Percentiles rank a stretch among this genome's conserved stretches.
Conservation (phyloP, 2,797 vertebrate genomes). For the Poeciliopsis turneri region DNA sequence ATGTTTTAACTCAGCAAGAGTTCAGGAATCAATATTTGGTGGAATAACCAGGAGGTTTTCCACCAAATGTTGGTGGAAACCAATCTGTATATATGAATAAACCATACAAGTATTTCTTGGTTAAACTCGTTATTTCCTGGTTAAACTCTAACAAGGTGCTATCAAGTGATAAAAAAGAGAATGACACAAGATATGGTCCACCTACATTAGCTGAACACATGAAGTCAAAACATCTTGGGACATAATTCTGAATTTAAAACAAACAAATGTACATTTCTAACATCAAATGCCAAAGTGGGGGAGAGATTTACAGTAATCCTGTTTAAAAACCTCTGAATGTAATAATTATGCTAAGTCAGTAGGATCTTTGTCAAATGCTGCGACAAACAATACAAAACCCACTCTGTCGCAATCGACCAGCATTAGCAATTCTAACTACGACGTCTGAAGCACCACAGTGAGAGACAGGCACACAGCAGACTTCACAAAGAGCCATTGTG, state of each 20-base stretch:
- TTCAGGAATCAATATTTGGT: too few species aligned
- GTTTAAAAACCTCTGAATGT: constrained; percentile 59
- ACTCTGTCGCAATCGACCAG: constrained; percentile 66
- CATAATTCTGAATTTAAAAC: background rate
- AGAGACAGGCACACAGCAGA: constrained; percentile 57
- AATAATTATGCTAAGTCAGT: constrained; percentile 54
- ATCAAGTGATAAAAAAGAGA: background rate
- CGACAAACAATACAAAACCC: constrained; percentile 71
- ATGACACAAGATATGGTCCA: background rate
- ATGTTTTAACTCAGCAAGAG: too few species aligned
- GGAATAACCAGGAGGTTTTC: too few species aligned
- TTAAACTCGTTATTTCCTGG: background rate
- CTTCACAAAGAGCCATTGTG: constrained; percentile 76
- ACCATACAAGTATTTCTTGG: too few species aligned
- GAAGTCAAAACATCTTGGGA: background rate
- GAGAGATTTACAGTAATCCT: constrained; percentile 34
- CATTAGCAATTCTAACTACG: constrained; percentile 79
- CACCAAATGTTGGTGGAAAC: too few species aligned
- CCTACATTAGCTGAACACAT: background rate
- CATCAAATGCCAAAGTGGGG: constrained; percentile 58
- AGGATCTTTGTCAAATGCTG: constrained; percentile 61
- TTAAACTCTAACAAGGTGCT: background rate
- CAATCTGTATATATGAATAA: background rate
- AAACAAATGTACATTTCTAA: constrained; percentile 27
- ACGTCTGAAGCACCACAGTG: constrained; percentile 70